Base-by-base conservation (phyloP, 2,113 vertebrate species). In the Australoheros scitulus region DNA sequence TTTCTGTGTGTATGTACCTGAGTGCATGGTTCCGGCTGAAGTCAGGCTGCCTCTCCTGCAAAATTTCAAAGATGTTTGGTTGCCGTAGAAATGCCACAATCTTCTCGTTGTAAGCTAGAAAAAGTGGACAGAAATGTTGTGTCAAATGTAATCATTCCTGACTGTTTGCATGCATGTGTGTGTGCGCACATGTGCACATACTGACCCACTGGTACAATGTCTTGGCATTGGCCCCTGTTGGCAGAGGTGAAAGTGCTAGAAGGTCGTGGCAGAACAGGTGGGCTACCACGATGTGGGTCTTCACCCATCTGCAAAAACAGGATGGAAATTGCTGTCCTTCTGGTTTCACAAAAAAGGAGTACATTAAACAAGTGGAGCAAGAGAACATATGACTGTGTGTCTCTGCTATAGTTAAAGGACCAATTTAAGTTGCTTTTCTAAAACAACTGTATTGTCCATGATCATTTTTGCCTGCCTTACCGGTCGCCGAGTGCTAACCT, bases 51-150 rank as follows among this genome's bases (percentile, higher is more conserved):
- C 98, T 96, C 74, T 99, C 98, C 90, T 99, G 98, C 6, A 99
- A 96, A 92, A 99, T 98, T 96, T 99, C 98, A 63, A 98, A 95
- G 91, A 99, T 98, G 94, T 99, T 99, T 80, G 98, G 97, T 88
- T 99, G 98, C 79, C 98, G 96, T 85, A 99, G 95, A 96, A 99
- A 99, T 1, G 97, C 98, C 88, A 99, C 98, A 65, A 99, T 99
- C 95, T 99, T 99, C 94, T 99, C 98, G 88, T 99, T 99, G 94
- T 99, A 99, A 87, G 98, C 98, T 99, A 93, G 64, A 93, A 15
- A 65, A 15, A 80, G 24, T 41, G 1, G 20, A 11, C 41, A 47
- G 7, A 22, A 20, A 68, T 0, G 3, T 68, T 68, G 24, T 11
- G 38, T 47, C 22, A 68, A 68, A 18, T 18, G 38, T 26, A 0